Conservation (phyloP, 2,888 invertebrate species). For the Hemaris fuciformis region DNA sequence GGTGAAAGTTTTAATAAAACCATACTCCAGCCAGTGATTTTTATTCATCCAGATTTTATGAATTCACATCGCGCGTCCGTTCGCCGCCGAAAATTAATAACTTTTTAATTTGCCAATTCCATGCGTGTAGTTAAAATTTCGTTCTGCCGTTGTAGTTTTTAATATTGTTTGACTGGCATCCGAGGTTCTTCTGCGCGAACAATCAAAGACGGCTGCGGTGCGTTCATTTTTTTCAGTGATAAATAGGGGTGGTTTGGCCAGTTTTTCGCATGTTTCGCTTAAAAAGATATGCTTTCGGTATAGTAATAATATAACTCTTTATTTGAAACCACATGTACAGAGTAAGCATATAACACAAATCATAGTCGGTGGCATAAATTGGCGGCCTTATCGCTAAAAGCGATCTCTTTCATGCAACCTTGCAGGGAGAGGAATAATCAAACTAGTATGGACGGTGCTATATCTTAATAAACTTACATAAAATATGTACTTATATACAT, state of each 20-base stretch:
- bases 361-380: too few species aligned
- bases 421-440: too few species aligned
- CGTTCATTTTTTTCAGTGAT: not conserved
- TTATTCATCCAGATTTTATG: slow-evolving; percentile 13
- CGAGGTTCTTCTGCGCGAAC: slow-evolving; percentile 1
- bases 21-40: not conserved
- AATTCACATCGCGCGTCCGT: slow-evolving; percentile 2
- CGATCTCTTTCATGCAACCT: too few species aligned
- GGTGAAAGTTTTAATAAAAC: not conserved
- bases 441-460: too few species aligned
- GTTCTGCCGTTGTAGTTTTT: slow-evolving; percentile 6
- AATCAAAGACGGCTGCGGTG: not conserved
- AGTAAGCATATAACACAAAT: too few species aligned
- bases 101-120: slow-evolving; percentile 14
- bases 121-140: not conserved
- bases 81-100: slow-evolving; percentile 10
- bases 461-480: too few species aligned
- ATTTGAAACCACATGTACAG: too few species aligned
- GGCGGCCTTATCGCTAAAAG: too few species aligned
- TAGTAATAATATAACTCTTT: too few species aligned
- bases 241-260: not conserved
- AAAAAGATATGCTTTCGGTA: not conserved
- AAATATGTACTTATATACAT: too few species aligned
- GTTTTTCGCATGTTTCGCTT: too few species aligned
- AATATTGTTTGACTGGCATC: slow-evolving; percentile 4